Percentiles rank a stretch among this genome's conserved stretches.
Evolutionary conservation across 2,797 vertebrate species (phyloP).

Genomic region (Tarsius wallacei): DNA sequence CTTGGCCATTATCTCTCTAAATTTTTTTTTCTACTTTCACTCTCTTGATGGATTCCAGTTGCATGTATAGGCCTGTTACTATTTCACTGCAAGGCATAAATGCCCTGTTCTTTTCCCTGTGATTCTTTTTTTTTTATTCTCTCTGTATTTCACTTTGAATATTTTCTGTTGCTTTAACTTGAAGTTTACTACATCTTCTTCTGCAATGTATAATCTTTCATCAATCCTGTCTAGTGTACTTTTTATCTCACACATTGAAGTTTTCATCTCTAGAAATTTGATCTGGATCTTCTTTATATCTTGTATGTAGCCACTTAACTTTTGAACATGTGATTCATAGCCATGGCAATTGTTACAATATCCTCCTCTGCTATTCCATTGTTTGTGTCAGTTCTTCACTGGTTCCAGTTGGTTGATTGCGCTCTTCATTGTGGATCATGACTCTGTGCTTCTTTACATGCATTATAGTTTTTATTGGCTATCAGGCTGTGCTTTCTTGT

Average conservation of each 20-base stretch:
- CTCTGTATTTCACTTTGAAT: neutral
- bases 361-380: neutral
- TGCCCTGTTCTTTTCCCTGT: neutral
- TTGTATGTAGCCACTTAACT: neutral
- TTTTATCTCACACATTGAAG: neutral
- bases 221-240: neutral
- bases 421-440: neutral
- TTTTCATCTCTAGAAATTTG: constrained; percentile 31
- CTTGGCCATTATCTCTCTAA: neutral
- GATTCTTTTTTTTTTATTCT: neutral
- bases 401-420: neutral
- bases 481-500: neutral
- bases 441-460: neutral
- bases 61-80: neutral
- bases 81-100: neutral
- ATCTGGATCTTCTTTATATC: neutral
- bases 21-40: neutral
- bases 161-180: neutral
- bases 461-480: neutral
- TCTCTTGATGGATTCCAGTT: neutral
- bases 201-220: neutral
- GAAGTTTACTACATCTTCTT: neutral
- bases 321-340: neutral
- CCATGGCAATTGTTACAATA: neutral
- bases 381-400: neutral